Percentiles rank a stretch among this genome's conserved stretches.
phyloP scores from a whole-genome alignment of 2,797 vertebrate species.

The Myotis findleyi region DNA sequence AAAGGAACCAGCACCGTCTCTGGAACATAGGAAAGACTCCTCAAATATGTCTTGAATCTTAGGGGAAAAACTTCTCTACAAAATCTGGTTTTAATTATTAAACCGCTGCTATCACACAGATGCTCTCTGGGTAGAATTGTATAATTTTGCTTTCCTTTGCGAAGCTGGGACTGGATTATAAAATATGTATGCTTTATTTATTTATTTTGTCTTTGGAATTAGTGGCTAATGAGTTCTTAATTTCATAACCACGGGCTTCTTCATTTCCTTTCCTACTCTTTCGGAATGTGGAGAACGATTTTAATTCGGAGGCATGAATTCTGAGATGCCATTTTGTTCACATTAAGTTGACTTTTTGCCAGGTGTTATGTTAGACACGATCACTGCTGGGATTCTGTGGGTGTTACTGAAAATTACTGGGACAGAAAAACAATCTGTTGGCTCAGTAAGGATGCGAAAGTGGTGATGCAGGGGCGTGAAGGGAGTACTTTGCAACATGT shows the following conservation, averaged over 20 bases:
- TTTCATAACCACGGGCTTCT: conserved; percentile 45
- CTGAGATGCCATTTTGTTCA: conserved; percentile 65
- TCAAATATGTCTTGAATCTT: not conserved
- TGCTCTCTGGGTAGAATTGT: conserved; percentile 69
- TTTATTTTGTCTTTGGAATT: conserved; percentile 78
- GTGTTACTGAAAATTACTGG: conserved; percentile 78
- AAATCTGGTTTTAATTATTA: conserved; percentile 83
- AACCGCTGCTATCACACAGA: conserved; percentile 70
- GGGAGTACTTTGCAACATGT: conserved; percentile 58
- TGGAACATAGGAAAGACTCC: not conserved
- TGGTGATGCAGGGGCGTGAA: not conserved
- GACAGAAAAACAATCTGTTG: conserved; percentile 72
- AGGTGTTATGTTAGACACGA: conserved; percentile 74
- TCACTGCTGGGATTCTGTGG: conserved; percentile 68
- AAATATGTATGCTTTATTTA: conserved; percentile 82
- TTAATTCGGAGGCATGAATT: conserved; percentile 2
- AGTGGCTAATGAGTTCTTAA: conserved; percentile 63
- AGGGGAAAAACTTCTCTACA: not conserved
- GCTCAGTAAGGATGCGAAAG: conserved; percentile 28
- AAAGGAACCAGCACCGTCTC: not conserved
- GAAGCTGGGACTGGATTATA: conserved; percentile 70
- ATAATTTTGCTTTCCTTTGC: conserved; percentile 80
- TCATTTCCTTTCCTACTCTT: conserved; percentile 58
- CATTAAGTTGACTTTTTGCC: conserved; percentile 74
- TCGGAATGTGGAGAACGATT: not conserved